Conservation (phyloP, 2,113 vertebrate genomes). For the Thinocorus orbignyianus region DNA sequence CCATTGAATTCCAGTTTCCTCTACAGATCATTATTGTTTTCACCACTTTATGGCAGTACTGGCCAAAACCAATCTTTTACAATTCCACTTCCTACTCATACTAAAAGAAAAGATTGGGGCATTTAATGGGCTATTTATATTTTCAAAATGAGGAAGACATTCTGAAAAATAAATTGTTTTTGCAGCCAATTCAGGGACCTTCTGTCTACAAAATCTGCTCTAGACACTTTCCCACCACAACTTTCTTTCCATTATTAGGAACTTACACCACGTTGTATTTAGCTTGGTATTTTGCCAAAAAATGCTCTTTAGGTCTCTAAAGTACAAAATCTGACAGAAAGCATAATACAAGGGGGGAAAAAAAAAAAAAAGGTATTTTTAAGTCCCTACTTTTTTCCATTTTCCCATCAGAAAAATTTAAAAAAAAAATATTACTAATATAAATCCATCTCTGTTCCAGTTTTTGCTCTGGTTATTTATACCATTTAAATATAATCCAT, state of each 20-base stretch:
- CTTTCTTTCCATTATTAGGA: conserved; percentile 72
- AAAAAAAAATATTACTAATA: neutral
- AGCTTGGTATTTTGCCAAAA: conserved; percentile 68
- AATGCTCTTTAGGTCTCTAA: conserved; percentile 61
- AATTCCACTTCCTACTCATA: conserved; percentile 42
- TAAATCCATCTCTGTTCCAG: conserved; percentile 47
- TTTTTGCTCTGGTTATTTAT: conserved; percentile 64
- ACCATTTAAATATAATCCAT: conserved; percentile 53
- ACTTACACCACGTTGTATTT: conserved; percentile 68
- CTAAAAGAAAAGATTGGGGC: conserved; percentile 26
- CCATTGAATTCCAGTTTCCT: conserved; percentile 16
- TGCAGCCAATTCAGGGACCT: conserved; percentile 59
- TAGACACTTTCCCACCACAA: conserved; percentile 73
- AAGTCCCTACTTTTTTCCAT: conserved; percentile 52
- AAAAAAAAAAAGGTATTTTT: conserved; percentile 63
- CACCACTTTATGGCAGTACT: neutral
- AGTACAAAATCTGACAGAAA: conserved; percentile 72
- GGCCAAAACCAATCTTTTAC: conserved; percentile 42
- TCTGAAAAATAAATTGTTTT: conserved; percentile 71
- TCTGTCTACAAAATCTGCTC: conserved; percentile 64
- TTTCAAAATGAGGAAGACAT: conserved; percentile 60
- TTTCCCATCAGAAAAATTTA: conserved; percentile 67
- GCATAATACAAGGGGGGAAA: conserved; percentile 59
- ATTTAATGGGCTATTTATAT: conserved; percentile 70
- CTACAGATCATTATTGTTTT: conserved; percentile 40